Conservation (phyloP, 2,113 vertebrate species). For the Charadrius vociferus region DNA sequence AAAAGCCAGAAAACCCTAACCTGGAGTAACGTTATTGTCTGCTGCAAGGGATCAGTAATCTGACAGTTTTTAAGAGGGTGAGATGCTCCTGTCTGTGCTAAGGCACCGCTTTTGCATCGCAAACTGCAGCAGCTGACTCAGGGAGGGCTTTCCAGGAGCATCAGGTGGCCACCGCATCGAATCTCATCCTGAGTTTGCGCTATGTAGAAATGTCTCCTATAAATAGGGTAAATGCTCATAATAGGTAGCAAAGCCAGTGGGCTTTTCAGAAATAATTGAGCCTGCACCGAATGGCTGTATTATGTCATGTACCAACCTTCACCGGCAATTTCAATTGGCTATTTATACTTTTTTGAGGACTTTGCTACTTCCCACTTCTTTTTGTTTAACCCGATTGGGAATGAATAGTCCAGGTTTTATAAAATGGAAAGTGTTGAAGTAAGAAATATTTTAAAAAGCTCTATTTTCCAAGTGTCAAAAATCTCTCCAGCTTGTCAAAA, state of each 20-base stretch:
- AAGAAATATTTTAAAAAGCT: not conserved
- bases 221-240: not conserved
- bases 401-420: not conserved
- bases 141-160: not conserved
- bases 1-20: not conserved
- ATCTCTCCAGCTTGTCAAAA: not conserved
- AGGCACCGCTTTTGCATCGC: not conserved
- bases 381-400: not conserved
- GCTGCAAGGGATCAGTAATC: not conserved
- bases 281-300: not conserved
- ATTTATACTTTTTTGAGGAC: not conserved
- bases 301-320: not conserved
- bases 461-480: not conserved
- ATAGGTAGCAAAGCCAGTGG: not conserved
- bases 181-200: not conserved
- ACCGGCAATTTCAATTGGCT: not conserved
- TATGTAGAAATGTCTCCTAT: not conserved
- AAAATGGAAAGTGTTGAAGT: not conserved
- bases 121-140: not conserved
- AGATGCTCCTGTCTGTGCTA: not conserved
- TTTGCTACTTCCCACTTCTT: not conserved
- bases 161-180: fast-evolving
- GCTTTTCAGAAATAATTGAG: conserved; percentile 12
- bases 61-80: not conserved
- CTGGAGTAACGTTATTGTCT: not conserved